phyloP scores from a whole-genome alignment of 2,113 vertebrate species.

The Agapornis roseicollis region DNA sequence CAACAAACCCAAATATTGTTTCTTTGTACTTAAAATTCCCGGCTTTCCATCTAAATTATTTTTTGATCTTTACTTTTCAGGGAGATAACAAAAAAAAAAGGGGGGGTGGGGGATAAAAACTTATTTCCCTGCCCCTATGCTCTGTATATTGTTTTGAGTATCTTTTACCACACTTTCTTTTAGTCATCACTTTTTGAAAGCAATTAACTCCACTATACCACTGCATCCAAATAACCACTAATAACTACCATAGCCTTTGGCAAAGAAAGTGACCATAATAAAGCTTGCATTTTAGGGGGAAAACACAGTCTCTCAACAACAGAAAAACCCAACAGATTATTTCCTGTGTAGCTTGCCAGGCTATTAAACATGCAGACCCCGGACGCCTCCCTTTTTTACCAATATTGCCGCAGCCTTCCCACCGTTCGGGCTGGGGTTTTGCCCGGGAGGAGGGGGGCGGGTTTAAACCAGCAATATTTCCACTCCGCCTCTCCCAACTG shows the following conservation, averaged over 20 bases:
- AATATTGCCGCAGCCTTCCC: not conserved
- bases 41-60: not conserved
- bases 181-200: not conserved
- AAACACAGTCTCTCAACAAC: not conserved
- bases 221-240: not conserved
- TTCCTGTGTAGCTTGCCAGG: not conserved
- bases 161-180: not conserved
- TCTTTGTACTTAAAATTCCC: not conserved
- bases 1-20: not conserved
- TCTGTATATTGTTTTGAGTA: not conserved
- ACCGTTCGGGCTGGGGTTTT: not conserved
- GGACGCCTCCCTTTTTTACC: not conserved
- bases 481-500: not conserved
- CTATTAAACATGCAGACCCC: not conserved
- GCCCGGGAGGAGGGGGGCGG: not conserved
- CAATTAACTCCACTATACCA: not conserved
- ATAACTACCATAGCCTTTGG: not conserved
- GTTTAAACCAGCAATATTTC: not conserved
- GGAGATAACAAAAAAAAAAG: not conserved
- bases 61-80: not conserved
- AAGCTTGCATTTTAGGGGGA: not conserved
- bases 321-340: not conserved
- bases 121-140: not conserved
- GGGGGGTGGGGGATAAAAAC: not conserved
- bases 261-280: not conserved